Conservation (phyloP, 2,797 vertebrate species). For the Clangula hyemalis region DNA sequence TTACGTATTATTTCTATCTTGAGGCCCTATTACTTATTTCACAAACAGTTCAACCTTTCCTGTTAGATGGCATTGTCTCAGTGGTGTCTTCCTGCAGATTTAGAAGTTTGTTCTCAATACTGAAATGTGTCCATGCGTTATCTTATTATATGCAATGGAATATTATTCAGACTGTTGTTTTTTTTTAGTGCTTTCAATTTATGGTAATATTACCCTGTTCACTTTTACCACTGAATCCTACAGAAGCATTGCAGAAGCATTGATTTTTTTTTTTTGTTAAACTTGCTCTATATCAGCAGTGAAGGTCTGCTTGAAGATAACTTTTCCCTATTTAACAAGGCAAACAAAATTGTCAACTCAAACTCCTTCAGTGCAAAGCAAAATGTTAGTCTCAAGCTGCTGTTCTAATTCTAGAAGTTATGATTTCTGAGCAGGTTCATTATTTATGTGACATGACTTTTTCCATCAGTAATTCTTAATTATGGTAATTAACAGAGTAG, state of each 20-base stretch:
- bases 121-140: not conserved
- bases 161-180: not conserved
- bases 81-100: not conserved
- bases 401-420: not conserved
- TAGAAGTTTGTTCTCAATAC: not conserved
- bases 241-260: not conserved
- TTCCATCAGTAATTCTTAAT: not conserved
- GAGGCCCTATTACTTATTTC: not conserved
- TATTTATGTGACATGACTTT: not conserved
- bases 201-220: not conserved
- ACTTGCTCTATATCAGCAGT: not conserved
- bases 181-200: not conserved
- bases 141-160: not conserved
- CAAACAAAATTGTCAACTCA: not conserved
- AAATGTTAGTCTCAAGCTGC: not conserved
- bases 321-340: not conserved
- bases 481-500: not conserved
- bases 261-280: not conserved
- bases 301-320: not conserved
- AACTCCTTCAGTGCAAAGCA: not conserved
- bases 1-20: constrained; percentile 33
- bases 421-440: not conserved
- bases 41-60: constrained; percentile 18
- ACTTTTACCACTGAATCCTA: not conserved
- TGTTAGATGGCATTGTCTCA: constrained; percentile 3